phyloP scores from a whole-genome alignment of 2,113 vertebrate genomes.

The Phyllostomus hastatus region DNA sequence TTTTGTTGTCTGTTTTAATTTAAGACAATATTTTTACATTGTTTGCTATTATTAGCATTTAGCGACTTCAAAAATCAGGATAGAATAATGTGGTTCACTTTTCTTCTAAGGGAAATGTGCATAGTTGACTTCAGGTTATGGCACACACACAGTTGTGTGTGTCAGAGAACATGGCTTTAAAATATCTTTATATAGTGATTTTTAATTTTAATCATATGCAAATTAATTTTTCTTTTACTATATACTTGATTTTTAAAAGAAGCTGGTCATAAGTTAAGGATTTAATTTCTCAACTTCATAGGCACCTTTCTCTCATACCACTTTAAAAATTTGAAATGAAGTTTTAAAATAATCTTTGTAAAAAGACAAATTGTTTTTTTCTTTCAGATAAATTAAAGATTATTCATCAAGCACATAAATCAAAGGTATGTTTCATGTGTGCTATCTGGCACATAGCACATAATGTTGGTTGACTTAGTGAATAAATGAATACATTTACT shows the following conservation, averaged over 20 bases:
- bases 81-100: neutral
- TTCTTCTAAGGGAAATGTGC: slow-evolving; percentile 3
- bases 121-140: neutral
- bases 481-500: neutral
- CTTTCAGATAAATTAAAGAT: slow-evolving; percentile 95
- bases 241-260: slow-evolving; percentile 18
- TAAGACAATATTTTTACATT: neutral
- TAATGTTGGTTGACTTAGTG: neutral
- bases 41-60: neutral
- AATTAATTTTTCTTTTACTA: slow-evolving; percentile 33
- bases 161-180: slow-evolving; percentile 2
- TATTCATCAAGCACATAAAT: slow-evolving; percentile 93
- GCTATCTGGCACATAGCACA: neutral
- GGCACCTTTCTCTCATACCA: neutral
- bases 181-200: neutral
- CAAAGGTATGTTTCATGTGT: slow-evolving; percentile 86
- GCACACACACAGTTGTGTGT: neutral
- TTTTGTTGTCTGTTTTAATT: neutral
- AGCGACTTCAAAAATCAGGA: neutral
- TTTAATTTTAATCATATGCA: neutral
- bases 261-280: slow-evolving; percentile 32
- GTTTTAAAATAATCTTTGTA: slow-evolving; percentile 22
- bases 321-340: slow-evolving; percentile 14
- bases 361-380: slow-evolving; percentile 55
- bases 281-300: neutral